Conservation (phyloP, 2,113 vertebrate genomes). For the Oxyura jamaicensis region DNA sequence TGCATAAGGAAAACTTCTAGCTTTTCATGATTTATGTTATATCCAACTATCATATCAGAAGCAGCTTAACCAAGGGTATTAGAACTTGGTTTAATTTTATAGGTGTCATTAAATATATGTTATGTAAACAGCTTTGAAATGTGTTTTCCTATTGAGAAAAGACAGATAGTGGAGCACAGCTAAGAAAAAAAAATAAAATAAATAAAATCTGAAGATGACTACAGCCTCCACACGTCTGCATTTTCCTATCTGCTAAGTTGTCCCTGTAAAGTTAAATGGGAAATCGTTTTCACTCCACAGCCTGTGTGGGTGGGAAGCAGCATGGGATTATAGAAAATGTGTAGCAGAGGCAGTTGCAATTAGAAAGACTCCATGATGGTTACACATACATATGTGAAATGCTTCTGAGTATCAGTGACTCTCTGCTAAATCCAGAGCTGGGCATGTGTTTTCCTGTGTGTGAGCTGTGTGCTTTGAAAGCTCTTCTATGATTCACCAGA, state of each 20-base stretch:
- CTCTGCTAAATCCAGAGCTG: conserved; percentile 15
- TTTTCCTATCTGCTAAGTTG: neutral
- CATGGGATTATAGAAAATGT: conserved; percentile 35
- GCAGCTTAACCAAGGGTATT: neutral
- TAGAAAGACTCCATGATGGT: conserved; percentile 6
- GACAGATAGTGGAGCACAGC: neutral
- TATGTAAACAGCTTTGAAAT: neutral
- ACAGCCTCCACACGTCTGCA: neutral
- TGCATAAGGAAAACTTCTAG: neutral
- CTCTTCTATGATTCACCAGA: conserved; percentile 42
- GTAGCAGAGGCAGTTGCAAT: neutral
- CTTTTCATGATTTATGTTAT: neutral
- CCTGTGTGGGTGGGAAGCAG: conserved; percentile 15
- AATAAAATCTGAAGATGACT: neutral
- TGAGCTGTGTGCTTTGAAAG: conserved; percentile 19
- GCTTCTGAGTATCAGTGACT: neutral
- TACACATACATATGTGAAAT: conserved; percentile 14
- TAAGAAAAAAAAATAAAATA: neutral
- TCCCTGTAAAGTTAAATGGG: neutral
- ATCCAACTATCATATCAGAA: neutral
- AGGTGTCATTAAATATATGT: neutral
- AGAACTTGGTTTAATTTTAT: neutral
- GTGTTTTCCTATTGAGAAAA: neutral
- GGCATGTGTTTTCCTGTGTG: neutral
- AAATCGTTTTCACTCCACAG: neutral